Conservation (phyloP, 2,888 invertebrate species). For the Lithophane leautieri region DNA sequence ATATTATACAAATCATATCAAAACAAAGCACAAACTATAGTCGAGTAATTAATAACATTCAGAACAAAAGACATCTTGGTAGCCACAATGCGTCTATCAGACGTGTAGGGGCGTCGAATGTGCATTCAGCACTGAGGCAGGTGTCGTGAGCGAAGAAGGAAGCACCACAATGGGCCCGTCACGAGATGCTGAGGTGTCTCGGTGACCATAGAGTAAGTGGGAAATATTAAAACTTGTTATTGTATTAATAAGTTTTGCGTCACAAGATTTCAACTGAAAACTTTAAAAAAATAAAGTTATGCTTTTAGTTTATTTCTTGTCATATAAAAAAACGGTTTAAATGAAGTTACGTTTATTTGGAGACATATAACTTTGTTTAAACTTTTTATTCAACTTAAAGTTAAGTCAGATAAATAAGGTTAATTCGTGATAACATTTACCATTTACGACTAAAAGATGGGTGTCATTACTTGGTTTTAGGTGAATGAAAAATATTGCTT, state of each 20-base stretch:
- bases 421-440: not conserved
- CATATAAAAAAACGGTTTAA: no score
- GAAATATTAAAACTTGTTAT: slow-evolving; percentile 1
- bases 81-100: slow-evolving; percentile 68
- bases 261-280: not conserved
- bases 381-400: not conserved
- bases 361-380: not conserved
- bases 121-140: slow-evolving; percentile 76
- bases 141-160: slow-evolving; percentile 77
- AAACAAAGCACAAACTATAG: slow-evolving; percentile 16
- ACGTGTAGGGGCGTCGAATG: slow-evolving; percentile 74
- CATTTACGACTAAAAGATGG: not conserved
- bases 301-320: not conserved
- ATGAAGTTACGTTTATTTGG: not conserved
- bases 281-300: not conserved
- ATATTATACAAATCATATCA: not conserved
- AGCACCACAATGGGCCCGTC: slow-evolving; percentile 80
- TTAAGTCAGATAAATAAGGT: not conserved
- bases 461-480: not conserved
- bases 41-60: slow-evolving; percentile 47
- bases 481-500: not conserved
- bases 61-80: slow-evolving; percentile 48
- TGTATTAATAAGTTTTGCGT: not conserved
- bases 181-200: slow-evolving; percentile 77
- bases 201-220: slow-evolving; percentile 63